Evolutionary conservation across 2,113 vertebrate genomes (phyloP), one percentile per base, ranked within the genome.

Genomic region (Sapayoa aenigma): DNA sequence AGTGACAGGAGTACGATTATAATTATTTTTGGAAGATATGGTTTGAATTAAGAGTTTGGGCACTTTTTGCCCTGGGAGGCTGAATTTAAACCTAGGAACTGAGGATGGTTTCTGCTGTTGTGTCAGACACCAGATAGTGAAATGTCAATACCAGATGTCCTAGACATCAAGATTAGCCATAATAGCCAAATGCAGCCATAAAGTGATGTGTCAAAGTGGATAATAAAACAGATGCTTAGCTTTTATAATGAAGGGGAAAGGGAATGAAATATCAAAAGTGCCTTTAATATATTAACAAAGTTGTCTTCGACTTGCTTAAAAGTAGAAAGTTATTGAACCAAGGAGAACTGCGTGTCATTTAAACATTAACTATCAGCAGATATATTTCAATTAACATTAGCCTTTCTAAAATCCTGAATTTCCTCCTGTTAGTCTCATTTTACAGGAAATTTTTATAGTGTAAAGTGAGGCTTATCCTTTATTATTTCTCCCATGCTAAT

Each of bases 191-290:
- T 86, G 96, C 94, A 91, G 91, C 96, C 93, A 94, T 96, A 97
- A 95, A 95, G 89, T 87, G 73, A 94, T 95, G 97, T 95, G 95
- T 97, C 96, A 96, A 96, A 97, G 94, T 92, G 95, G 96, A 91
- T 97, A 96, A 97, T 97, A 97, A 97, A 97, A 87, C 95, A 97
- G 95, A 95, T 97, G 96, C 97, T 97, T 97, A 86, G 94, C 91
- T 96, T 96, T 91, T 94, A 87, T 96, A 95, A 96, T 95, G 96
- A 95, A 96, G 90, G 89, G 85, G 87, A 91, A 94, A 89, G 79
- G 94, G 94, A 96, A 90, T 81, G 80, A 87, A 97, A 96, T 96
- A 96, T 95, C 89, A 92, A 84, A 93, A 96, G 93, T 96, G 92
- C 77, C 92, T 95, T 96, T 95, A 96, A 97, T 96, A 84, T 86